phyloP scores from a whole-genome alignment of 2,113 vertebrate species.

The Podarcis cretensis region DNA sequence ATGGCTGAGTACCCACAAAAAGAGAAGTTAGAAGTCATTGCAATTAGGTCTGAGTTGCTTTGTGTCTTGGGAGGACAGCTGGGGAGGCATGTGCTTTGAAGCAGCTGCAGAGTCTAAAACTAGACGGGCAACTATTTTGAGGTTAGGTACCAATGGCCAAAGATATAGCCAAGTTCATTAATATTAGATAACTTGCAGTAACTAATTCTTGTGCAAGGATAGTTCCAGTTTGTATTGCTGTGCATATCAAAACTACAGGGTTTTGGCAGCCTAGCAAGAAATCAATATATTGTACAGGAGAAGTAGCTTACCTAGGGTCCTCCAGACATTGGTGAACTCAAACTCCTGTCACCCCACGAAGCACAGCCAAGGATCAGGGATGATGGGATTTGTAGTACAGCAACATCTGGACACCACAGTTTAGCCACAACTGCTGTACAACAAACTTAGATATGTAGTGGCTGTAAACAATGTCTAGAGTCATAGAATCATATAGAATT shows the following conservation, averaged over 20 bases:
- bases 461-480: too few species aligned
- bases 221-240: neutral
- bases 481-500: too few species aligned
- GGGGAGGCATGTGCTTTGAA: fast-evolving
- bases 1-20: neutral
- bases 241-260: neutral
- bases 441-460: too few species aligned
- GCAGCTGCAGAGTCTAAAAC: neutral
- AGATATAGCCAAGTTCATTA: conserved; percentile 11
- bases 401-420: too few species aligned
- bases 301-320: too few species aligned
- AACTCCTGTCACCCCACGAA: too few species aligned
- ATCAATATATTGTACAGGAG: too few species aligned
- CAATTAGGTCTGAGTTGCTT: neutral
- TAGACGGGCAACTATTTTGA: neutral
- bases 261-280: too few species aligned
- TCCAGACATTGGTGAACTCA: too few species aligned
- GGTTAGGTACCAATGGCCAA: conserved; percentile 36
- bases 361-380: too few species aligned
- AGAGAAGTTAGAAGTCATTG: neutral
- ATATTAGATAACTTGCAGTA: neutral
- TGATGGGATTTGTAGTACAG: too few species aligned
- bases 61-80: neutral
- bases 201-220: conserved; percentile 23
- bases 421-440: too few species aligned